Evolutionary conservation across 1,140 invertebrate species (phyloP).

Genomic region (Drosophila prosaltans): DNA sequence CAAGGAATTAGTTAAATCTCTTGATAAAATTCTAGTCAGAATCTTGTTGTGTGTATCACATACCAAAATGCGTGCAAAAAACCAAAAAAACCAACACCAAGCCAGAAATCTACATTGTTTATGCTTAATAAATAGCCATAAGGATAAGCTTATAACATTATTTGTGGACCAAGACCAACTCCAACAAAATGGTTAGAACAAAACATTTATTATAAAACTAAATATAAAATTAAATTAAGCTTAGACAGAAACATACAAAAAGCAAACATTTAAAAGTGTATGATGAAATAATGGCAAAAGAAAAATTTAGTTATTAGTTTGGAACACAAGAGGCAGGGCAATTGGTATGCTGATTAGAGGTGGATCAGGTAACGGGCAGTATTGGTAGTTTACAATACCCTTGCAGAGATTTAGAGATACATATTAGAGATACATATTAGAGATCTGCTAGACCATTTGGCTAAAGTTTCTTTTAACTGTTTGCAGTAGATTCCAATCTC

Average conservation of each 20-base stretch:
- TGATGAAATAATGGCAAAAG: not conserved
- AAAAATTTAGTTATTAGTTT: conserved; percentile 14
- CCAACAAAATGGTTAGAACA: conserved; percentile 35
- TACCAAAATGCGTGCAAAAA: conserved; percentile 53
- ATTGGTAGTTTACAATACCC: not conserved
- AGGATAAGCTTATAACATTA: conserved; percentile 2
- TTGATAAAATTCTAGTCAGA: too few relatives aligned
- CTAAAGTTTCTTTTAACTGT: too few relatives aligned
- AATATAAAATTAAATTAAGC: conserved; percentile 16
- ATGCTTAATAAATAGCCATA: conserved; percentile 15
- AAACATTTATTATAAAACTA: conserved; percentile 39
- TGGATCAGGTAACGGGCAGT: not conserved
- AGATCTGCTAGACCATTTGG: not conserved
- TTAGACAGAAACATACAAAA: conserved; percentile 19
- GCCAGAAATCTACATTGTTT: conserved; percentile 5
- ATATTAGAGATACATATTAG: not conserved
- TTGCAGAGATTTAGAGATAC: not conserved
- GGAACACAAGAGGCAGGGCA: not conserved
- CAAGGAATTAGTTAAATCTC: conserved; percentile 28
- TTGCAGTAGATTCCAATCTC: too few relatives aligned
- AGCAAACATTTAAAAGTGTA: conserved; percentile 13
- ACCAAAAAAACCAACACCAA: conserved; percentile 50
- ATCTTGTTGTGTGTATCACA: conserved; percentile 44
- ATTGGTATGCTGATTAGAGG: not conserved
- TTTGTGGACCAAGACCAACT: conserved; percentile 22